A percentile compares a stretch with the other conserved stretches of the same genome.
Conservation (phyloP, 2,888 invertebrate genomes). For the Drosophila subquinaria region DNA sequence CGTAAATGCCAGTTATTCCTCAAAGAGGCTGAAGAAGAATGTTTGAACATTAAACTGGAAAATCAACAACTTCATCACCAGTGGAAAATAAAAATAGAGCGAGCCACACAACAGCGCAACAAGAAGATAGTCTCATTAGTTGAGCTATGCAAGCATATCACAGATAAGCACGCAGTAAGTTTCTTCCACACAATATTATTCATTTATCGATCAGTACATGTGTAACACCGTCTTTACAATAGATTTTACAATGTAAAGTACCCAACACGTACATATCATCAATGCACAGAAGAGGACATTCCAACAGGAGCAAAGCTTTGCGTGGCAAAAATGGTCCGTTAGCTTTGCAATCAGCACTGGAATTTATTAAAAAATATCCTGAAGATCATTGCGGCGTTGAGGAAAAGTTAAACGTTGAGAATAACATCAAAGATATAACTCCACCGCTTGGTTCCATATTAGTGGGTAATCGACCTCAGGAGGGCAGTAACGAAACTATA, state of each 20-base stretch:
- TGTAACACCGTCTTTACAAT: neutral
- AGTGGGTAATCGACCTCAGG: neutral
- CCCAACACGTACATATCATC: neutral
- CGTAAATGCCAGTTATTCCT: slow-evolving; percentile 26
- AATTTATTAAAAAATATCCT: slow-evolving; percentile 22
- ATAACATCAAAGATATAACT: neutral
- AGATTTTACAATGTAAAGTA: neutral
- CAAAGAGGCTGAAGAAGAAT: neutral
- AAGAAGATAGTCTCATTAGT: slow-evolving; percentile 28
- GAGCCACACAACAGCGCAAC: slow-evolving; percentile 27
- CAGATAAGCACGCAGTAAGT: slow-evolving; percentile 7
- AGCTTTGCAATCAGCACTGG: slow-evolving; percentile 22
- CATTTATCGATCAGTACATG: neutral
- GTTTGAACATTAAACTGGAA: neutral
- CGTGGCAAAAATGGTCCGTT: neutral
- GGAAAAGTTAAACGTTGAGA: neutral
- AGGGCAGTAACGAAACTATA: neutral
- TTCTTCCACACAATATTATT: neutral
- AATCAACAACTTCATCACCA: neutral
- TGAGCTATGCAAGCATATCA: neutral
- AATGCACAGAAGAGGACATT: neutral
- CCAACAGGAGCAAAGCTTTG: neutral
- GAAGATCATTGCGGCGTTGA: neutral
- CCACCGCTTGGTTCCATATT: slow-evolving; percentile 31
- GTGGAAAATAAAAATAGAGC: slow-evolving; percentile 13